Evolutionary conservation across 2,797 vertebrate genomes (phyloP).

Genomic region (Enteromius thamalakanensis): DNA sequence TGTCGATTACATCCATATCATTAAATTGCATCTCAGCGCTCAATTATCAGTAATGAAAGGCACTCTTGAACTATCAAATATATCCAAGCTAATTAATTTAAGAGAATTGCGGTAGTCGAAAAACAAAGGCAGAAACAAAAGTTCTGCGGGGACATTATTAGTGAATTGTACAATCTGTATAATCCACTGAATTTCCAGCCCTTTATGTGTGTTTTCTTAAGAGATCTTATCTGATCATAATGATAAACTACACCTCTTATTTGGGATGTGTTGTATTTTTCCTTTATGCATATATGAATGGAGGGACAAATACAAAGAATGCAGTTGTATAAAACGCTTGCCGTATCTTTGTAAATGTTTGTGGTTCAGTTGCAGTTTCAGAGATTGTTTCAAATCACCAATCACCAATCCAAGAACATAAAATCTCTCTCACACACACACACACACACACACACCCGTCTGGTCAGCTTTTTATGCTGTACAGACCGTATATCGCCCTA

Average conservation of each 20-base stretch:
- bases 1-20: constrained; percentile 4
- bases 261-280: background rate
- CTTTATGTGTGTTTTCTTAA: constrained; percentile 8
- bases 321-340: background rate
- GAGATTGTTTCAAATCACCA: background rate
- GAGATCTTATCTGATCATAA: constrained; percentile 10
- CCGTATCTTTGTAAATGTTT: background rate
- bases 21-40: background rate
- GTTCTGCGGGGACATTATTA: background rate
- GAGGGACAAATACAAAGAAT: background rate
- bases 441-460: no score
- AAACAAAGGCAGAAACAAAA: constrained; percentile 14
- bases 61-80: constrained; percentile 12
- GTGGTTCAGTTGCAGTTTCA: background rate
- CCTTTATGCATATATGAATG: background rate
- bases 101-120: constrained; percentile 6
- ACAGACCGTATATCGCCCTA: no score
- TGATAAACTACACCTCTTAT: background rate
- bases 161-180: background rate
- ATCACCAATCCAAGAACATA: background rate
- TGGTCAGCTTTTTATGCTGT: no score
- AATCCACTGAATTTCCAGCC: background rate
- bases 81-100: constrained; percentile 16
- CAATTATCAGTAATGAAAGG: constrained; percentile 10
- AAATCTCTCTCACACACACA: background rate